Base-by-base conservation (phyloP, 2,797 vertebrate species). In the Silurus lanzhouensis region DNA sequence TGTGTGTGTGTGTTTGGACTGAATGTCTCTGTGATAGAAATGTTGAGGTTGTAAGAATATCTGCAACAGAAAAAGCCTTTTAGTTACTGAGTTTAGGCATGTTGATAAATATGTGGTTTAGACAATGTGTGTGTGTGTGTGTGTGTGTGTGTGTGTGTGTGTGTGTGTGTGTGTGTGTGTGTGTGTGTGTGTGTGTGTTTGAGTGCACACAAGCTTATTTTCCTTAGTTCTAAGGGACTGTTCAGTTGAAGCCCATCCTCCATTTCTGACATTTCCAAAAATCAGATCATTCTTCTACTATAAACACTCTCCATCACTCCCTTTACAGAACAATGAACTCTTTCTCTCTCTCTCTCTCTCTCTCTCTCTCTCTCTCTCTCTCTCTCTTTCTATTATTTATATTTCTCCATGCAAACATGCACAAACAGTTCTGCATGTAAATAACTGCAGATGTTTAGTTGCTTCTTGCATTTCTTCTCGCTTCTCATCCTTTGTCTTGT, bases 251-350 rank as follows among this genome's bases (percentile, higher is more conserved):
- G 55, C 74, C 74, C 74, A 77, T 31, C 55, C 74, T 77, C 55
- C 74, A 60, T 77, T 55, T 58, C 25, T 77, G 25, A 58, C 74
- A 77, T 77, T 77, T 77, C 74, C 74, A 77, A 77, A 77, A 77
- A 77, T 77, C 48, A 66, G 83, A 85, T 82, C 72, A 57, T 76
- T 87, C 48, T 80, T 71, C 66, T 82, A 85, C 58, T 85, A 61
- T 82, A 86, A 86, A 86, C 83, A 89, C 66, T 9, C 74, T 31
- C 25, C 55, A 77, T 77, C 74, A 58, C 80, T 52, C 57, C 6
- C 67, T 71, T 20, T 55, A 77, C 27, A 75, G 60, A 85, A 85
- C 89, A 87, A 87, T 84, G 55, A 60, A 57, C 25, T 61, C 75
- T 61, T 22, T 78, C 75, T 70, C 31, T 67, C 66, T 67, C 66